phyloP scores from a whole-genome alignment of 2,797 vertebrate genomes.

The Periparus ater region DNA sequence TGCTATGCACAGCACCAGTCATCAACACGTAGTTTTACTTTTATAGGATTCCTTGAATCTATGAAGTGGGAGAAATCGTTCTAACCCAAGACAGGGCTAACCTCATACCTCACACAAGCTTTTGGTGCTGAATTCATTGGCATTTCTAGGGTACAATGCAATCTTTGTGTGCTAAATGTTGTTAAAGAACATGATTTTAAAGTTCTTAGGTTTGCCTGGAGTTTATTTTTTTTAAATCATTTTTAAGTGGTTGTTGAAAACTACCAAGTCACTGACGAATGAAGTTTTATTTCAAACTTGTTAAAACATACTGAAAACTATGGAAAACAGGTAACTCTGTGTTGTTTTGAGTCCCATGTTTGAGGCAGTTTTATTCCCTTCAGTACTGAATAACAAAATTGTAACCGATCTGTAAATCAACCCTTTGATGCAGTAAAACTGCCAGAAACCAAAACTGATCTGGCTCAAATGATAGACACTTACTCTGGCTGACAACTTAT shows the following conservation, averaged over 20 bases:
- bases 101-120: not conserved
- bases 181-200: not conserved
- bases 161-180: not conserved
- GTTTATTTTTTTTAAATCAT: not conserved
- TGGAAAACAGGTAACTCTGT: not conserved
- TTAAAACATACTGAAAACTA: not conserved
- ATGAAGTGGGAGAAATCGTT: not conserved
- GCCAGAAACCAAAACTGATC: conserved; percentile 65
- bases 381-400: not conserved
- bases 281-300: not conserved
- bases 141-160: not conserved
- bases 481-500: conserved; percentile 73
- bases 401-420: conserved; percentile 44
- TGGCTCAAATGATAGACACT: conserved; percentile 72
- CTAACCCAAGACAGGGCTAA: not conserved
- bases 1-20: not conserved
- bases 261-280: not conserved
- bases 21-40: not conserved
- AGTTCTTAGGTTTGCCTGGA: not conserved
- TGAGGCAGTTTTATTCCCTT: conserved; percentile 11
- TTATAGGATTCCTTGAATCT: not conserved
- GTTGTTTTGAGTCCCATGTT: not conserved
- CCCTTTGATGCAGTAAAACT: conserved; percentile 45
- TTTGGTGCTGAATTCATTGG: not conserved
- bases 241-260: not conserved